Base-by-base conservation (phyloP, 2,888 invertebrate species). In the Deroplatys truncata region DNA sequence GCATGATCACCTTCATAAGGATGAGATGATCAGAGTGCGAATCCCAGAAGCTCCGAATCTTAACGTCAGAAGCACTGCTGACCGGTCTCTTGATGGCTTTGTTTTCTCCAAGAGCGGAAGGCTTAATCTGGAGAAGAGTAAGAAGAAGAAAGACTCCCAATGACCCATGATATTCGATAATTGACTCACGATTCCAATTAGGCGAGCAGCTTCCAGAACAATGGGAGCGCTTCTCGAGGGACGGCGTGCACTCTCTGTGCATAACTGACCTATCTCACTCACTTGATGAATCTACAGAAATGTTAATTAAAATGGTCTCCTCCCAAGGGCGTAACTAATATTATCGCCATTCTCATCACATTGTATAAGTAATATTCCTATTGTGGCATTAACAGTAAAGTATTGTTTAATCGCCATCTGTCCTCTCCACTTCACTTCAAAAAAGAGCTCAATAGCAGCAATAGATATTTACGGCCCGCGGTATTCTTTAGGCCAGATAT, bases 141-240 rank as follows among this genome's bases (percentile, higher is more conserved):
- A 72, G 56, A 72, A 72, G 56, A 72, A 72, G 56, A 87, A 83
- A 82, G 35, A 35, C 83, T 87, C 83, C 87, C 87, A 83, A 83
- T 87, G 87, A 43, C 87, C 83, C 43, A 83, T 83, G 83, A 35
- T 83, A 87, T 72, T 28, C 87, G 83, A 35, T 87, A 87, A 87
- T 87, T 87, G 87, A 13, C 87, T 87, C 87, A 87, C 83, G 87
- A 82, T 83, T 87, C 87, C 72, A 82, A 87, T 82, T 87, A 35
- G 56, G 56, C 56, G 56, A 72, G 56, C 56, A 72, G 56, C 56
- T 72, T 72, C 56, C 56, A 72, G 56, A 72, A 72, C 56, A 72
- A 72, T 72, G 56, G 56, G 56, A 72, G 56, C 56, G 56, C 56
- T 72, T 72, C 56, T 16, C 56, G 56, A 72, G 56, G 56, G 56